Percentiles rank a stretch among this genome's conserved stretches.
Conservation (phyloP, 2,888 invertebrate species). For the Eilema depressum region DNA sequence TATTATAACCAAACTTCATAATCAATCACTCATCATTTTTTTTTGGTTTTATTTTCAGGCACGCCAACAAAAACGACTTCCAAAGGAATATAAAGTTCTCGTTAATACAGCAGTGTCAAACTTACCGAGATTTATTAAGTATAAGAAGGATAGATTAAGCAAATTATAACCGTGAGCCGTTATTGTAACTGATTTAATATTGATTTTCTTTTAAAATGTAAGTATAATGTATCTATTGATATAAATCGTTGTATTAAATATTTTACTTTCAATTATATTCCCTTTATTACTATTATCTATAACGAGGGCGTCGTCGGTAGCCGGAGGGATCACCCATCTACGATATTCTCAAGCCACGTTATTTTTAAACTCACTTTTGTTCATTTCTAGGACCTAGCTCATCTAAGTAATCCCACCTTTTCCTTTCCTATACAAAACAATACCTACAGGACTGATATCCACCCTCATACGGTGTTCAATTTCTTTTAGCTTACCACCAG, state of each 20-base stretch:
- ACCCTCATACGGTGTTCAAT: too few species aligned
- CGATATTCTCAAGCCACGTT: not conserved
- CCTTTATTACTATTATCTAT: not conserved
- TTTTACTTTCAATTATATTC: not conserved
- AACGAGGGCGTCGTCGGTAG: too few species aligned
- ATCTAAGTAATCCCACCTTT: too few species aligned
- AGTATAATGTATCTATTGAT: constrained; percentile 24
- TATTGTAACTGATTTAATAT: constrained; percentile 31
- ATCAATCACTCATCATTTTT: not conserved
- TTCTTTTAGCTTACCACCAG: not conserved
- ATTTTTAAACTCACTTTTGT: too few species aligned
- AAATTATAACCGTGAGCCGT: constrained; percentile 58
- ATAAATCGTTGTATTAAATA: constrained; percentile 11
- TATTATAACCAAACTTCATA: too few species aligned
- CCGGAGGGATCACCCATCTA: too few species aligned
- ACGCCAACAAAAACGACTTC: constrained; percentile 88
- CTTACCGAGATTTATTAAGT: constrained; percentile 90
- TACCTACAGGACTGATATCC: too few species aligned
- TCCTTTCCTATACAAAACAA: too few species aligned
- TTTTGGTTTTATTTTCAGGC: constrained; percentile 82
- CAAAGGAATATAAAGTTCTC: constrained; percentile 90
- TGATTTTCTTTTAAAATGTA: constrained; percentile 30
- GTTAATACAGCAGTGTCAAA: constrained; percentile 90
- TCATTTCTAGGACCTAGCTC: too few species aligned
- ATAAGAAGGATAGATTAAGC: constrained; percentile 85